phyloP scores from a whole-genome alignment of 2,888 invertebrate genomes.

The Lacanobia wlatinum region DNA sequence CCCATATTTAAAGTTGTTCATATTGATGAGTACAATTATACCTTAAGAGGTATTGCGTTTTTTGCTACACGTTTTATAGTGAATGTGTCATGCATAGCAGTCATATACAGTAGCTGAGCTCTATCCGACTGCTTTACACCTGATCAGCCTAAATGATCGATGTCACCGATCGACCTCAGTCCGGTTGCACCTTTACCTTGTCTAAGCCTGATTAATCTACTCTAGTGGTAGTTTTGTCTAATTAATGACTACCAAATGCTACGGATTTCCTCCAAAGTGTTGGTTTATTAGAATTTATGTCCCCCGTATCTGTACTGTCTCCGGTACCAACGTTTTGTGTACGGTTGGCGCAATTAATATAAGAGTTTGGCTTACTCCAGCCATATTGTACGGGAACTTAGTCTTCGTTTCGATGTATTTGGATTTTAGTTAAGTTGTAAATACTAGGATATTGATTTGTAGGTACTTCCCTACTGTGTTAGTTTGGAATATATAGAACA shows the following conservation, averaged over 20 bases:
- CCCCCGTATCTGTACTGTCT: slow-evolving; percentile 21
- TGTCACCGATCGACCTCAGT: background rate
- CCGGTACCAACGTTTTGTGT: slow-evolving; percentile 3
- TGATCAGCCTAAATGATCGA: background rate
- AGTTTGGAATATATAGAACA: too few relatives aligned
- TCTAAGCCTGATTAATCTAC: slow-evolving; percentile 25
- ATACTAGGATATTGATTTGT: background rate
- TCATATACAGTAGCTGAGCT: background rate
- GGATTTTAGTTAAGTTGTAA: background rate
- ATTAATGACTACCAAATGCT: slow-evolving; percentile 19
- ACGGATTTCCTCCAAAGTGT: slow-evolving; percentile 34
- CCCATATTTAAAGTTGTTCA: too few relatives aligned
- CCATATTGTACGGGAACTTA: background rate
- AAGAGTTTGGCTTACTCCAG: slow-evolving; percentile 20
- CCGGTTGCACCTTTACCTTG: background rate
- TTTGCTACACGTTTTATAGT: too few relatives aligned
- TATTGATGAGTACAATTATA: too few relatives aligned
- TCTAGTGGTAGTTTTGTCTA: slow-evolving; percentile 11
- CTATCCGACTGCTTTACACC: background rate
- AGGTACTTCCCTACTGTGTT: too few relatives aligned
- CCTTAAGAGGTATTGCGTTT: too few relatives aligned
- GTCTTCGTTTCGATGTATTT: background rate
- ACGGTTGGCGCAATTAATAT: slow-evolving; percentile 31
- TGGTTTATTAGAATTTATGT: slow-evolving; percentile 31
- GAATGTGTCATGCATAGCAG: too few relatives aligned